Base-by-base conservation (phyloP, 2,888 invertebrate species). In the Aphodius granarius region DNA sequence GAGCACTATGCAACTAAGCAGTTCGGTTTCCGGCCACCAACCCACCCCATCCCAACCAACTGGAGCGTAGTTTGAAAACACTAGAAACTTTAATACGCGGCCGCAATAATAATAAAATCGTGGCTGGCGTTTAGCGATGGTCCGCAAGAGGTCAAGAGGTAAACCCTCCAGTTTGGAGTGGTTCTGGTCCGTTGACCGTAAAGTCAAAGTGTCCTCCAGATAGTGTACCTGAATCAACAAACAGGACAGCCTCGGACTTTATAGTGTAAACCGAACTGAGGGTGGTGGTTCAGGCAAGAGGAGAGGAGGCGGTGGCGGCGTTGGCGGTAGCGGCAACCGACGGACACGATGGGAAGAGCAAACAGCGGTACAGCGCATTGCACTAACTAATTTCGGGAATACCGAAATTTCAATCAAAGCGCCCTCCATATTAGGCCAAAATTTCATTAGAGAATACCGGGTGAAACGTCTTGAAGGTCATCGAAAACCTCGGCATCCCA, bases 401-500 rank as follows among this genome's bases (percentile, higher is more conserved):
- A 22, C 68, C 68, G 68, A 68, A 68, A 68, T 68, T 68, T 68
- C 68, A 68, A 68, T 68, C 68, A 68, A 68, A 68, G n/a, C 68
- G 21, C n/a, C 68, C 22, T 20, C 68, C 20, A 68, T 68, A 68
- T 68, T 22, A 66, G 21, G n/a, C 71, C 70, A 65, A 75, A 75
- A 75, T 71, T 75, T 75, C 75, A 75, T 75, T 75, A 75, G 22
- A 65, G 71, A 23, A 22, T 63, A 71, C 19, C 21, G 22, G 17
- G 71, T 23, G 68, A 6, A 22, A 19, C 71, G 66, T 72, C 75
- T 75, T 75, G 64, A 72, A 75, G 75, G 75, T 75, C 75, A 75
- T 72, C 66, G 66, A 72, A 66, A 72, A 65, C 75, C 66, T 71
- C 71, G n/a, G 65, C 75, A 68, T 22, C 21, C 68, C 20, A 16